These are phyloP conservation scores for Uropetala carovei DNA, from an alignment of 2,888 invertebrate genomes.

Conservation along the genomic window DNA sequence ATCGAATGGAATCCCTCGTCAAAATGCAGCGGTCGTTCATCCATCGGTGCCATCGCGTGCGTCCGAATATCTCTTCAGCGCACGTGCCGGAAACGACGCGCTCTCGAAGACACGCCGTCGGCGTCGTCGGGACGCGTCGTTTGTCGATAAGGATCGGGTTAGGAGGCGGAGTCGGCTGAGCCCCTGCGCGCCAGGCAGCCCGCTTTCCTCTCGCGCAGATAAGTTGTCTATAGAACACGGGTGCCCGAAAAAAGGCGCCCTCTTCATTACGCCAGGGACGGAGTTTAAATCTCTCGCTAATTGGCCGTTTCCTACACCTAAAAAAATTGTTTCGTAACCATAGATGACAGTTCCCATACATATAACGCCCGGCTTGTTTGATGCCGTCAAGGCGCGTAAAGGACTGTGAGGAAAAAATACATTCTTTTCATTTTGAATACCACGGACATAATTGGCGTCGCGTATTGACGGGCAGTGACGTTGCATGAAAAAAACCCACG, in stretches of 20 bases:
- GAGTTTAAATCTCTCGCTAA: slow-evolving; percentile 54
- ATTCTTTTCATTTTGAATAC: background rate
- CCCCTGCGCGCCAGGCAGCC: slow-evolving; percentile 47
- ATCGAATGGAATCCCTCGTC: too few relatives aligned
- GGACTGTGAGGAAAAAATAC: background rate
- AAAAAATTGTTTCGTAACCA: slow-evolving; percentile 2
- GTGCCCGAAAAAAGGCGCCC: slow-evolving; percentile 43
- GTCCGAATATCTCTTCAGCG: background rate
- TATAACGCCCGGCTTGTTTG: background rate
- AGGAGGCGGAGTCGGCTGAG: background rate
- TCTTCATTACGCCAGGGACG: slow-evolving; percentile 39
- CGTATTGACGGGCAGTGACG: background rate
- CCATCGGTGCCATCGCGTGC: too few relatives aligned
- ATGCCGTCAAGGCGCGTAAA: background rate
- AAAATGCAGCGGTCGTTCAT: too few relatives aligned
- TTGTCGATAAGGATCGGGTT: background rate
- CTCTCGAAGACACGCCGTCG: background rate
- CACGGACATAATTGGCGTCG: background rate
- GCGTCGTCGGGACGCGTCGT: slow-evolving; percentile 1
- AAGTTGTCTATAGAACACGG: slow-evolving; percentile 48
- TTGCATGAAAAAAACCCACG: background rate
- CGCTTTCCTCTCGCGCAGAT: background rate
- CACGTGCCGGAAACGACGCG: background rate
- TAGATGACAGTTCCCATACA: background rate
- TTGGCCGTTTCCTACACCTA: slow-evolving; percentile 54